Evolutionary conservation across 2,888 invertebrate genomes (phyloP), one percentile per base, ranked within the genome.

Genomic region (Cataglyphis cursor): DNA sequence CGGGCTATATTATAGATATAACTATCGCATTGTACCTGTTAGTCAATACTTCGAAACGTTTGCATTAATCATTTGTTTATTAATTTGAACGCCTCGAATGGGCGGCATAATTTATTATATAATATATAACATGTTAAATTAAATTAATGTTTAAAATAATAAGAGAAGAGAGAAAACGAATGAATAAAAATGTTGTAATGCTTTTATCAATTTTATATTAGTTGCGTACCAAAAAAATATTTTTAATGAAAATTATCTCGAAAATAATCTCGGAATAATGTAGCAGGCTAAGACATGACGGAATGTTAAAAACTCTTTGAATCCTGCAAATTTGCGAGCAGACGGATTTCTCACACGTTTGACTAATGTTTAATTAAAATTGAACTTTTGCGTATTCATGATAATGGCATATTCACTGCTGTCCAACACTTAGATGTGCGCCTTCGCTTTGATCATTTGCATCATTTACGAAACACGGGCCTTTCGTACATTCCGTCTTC

Each of bases 31-130:
- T 74, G 48, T 75, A 51, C 1, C 54, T 38, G 12, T 41, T 57
- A 68, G 41, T 15, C 54, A 28, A 68, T 68, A 68, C 12, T 57
- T n/a, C 68, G 21, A 57, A 68, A 76, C 41, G 28, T 57, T 28
- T 76, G 54, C 54, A 41, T 68, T 31, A 57, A 28, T 76, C 28
- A 57, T 18, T 57, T 66, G 21, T 51, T 35, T 8, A 28, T 31
- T 31, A 57, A 57, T 57, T 57, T 3, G 24, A 35, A 64, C 24
- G 6, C 12, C 12, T 15, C 9, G 2, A 21, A 48, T 0, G 9
- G 28, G 9, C 24, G 24, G 31, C 61, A 1, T 44, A 61, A 24
- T 75, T 65, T 12, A 6, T 10, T 6, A 41, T 24, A 10, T 8
- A 28, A 41, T 24, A 10, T 8, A 28, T 9, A 12, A 35, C 18